Evolutionary conservation across 2,797 vertebrate genomes (phyloP), one percentile per base, ranked within the genome.

Genomic region (Esox masquinongy): DNA sequence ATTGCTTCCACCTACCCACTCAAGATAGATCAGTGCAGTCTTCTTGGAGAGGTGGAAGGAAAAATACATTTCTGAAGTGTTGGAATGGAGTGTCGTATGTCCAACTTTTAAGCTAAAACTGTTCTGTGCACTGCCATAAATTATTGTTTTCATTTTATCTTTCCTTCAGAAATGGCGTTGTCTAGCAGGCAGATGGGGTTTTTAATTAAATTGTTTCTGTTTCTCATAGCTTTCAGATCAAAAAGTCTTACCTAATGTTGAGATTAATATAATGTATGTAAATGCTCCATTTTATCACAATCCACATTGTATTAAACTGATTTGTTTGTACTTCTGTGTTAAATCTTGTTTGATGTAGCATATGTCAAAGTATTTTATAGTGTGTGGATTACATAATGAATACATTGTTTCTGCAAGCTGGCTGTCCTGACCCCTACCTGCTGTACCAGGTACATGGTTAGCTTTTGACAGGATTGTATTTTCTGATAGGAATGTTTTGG

Each of bases 361-460:
- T 85, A 86, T 82, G 82, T 89, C 85, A 90, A 91, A 93, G 93
- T 93, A 92, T 94, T 94, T 93, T 92, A 86, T 90, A 90, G 86
- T 47, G 43, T 47, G 43, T 86, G 77, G 81, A 85, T 87, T 75
- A 59, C 77, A 34, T 70, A 53, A 84, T 47, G 12, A 81, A 90
- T 77, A 82, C 73, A 77, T 82, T 72, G 83, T 84, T 84, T 83
- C 83, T 82, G 82, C 82, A 85, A 82, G 82, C 76, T 87, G 84
- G 80, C 86, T 80, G 80, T 88, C 77, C 85, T 77, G 80, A 85
- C 85, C 81, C 43, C 43, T 47, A 47, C 43, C 80, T 88, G 84
- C 88, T 86, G 80, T 84, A 83, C 67, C 82, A 83, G 79, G 85
- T 84, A 85, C 67, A 83, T 82, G 83, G 80, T 80, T 83, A 87